Conservation (phyloP, 2,888 invertebrate genomes). For the Nemoura dubitans region DNA sequence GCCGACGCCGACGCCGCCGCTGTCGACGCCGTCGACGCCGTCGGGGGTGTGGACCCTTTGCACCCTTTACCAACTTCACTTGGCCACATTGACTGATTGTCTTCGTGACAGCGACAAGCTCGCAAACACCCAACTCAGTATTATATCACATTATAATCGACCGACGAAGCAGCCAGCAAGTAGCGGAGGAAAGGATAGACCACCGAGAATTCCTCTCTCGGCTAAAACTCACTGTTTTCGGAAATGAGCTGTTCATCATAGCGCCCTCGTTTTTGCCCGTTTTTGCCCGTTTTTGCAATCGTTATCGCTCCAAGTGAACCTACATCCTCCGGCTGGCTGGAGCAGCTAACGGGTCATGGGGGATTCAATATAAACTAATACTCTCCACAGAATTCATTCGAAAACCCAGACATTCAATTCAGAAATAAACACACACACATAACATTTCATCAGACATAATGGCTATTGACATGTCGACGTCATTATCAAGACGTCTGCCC, state of each 20-base stretch:
- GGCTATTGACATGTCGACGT: not conserved
- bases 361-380: not conserved
- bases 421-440: not conserved
- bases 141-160: constrained; percentile 21
- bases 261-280: constrained; percentile 5
- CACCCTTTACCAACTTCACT: constrained; percentile 12
- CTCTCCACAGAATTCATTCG: not conserved
- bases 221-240: constrained; percentile 7
- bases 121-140: constrained; percentile 16
- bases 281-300: not conserved
- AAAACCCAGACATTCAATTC: not conserved
- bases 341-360: not conserved
- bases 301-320: not conserved
- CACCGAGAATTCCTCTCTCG: not conserved
- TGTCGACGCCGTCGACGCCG: not conserved
- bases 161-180: not conserved
- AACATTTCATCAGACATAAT: not conserved
- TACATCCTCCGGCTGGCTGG: not conserved
- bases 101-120: constrained; percentile 15
- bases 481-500: not conserved
- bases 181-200: not conserved
- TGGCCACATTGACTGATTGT: constrained; percentile 26
- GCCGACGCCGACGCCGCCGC: not conserved
- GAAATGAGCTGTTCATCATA: constrained; percentile 3
- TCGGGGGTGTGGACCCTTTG: not conserved